These are phyloP conservation scores for Proctacanthus coquilletti DNA, from an alignment of 1,140 invertebrate species.

Conservation along the genomic window DNA sequence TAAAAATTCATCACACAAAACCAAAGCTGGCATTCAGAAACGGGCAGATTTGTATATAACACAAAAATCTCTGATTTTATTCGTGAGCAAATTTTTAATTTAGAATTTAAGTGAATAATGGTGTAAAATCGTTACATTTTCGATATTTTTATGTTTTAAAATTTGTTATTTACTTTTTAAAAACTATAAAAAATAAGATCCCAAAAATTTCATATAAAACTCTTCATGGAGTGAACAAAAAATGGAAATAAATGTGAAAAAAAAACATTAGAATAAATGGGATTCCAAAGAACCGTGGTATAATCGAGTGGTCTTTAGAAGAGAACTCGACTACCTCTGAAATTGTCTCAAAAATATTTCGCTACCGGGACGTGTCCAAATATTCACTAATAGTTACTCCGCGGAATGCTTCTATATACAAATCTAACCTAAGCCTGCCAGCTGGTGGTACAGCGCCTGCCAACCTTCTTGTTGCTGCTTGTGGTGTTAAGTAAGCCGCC, in stretches of 20 bases:
- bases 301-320: too few species aligned
- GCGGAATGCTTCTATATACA: background rate
- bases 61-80: too few species aligned
- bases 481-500: constrained; percentile 28
- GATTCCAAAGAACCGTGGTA: constrained; percentile 2
- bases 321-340: background rate
- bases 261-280: constrained; percentile 4
- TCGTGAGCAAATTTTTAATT: too few species aligned
- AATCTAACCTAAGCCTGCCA: constrained; percentile 24
- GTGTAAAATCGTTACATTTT: background rate
- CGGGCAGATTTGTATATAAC: background rate
- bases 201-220: background rate
- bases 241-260: constrained; percentile 8
- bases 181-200: background rate
- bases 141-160: background rate
- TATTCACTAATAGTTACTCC: background rate
- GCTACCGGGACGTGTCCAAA: background rate
- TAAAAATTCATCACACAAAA: too few species aligned
- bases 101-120: too few species aligned
- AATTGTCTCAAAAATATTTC: constrained; percentile 1
- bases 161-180: background rate
- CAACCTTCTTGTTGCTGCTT: constrained; percentile 21
- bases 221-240: constrained; percentile 1
- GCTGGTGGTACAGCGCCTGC: constrained; percentile 25
- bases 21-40: too few species aligned